Percentiles rank a stretch among this genome's conserved stretches.
Evolutionary conservation across 2,113 vertebrate genomes (phyloP).

Genomic region (Fukomys damarensis): DNA sequence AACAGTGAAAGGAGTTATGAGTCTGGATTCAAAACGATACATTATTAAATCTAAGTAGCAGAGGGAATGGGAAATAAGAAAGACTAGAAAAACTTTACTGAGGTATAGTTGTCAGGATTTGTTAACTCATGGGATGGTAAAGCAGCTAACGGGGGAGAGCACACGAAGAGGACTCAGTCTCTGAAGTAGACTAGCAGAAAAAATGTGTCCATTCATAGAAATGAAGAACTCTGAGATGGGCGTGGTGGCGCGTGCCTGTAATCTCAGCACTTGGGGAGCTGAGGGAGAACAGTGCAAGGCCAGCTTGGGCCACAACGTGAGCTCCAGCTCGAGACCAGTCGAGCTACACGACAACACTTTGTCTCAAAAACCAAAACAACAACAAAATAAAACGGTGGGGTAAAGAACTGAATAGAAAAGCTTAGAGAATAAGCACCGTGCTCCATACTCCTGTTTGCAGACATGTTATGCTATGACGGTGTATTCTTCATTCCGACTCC

Average conservation of each 20-base stretch:
- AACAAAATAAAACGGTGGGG: no score
- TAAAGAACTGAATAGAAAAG: neutral
- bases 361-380: neutral
- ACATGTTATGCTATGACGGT: neutral
- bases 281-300: neutral
- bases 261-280: neutral
- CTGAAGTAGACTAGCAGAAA: neutral
- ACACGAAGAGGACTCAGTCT: neutral
- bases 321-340: neutral
- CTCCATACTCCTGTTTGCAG: neutral
- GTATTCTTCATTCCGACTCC: neutral
- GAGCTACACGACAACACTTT: neutral
- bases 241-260: fast-evolving
- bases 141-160: neutral
- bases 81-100: neutral
- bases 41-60: slow-evolving; percentile 7
- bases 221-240: neutral
- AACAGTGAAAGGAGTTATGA: neutral
- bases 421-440: neutral
- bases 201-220: neutral
- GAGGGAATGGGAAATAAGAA: neutral
- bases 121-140: neutral
- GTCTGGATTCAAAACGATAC: neutral
- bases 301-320: no score
- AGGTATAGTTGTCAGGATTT: neutral